These are phyloP conservation scores for Osmerus mordax DNA, from an alignment of 2,113 vertebrate genomes.

Conservation along the genomic window DNA sequence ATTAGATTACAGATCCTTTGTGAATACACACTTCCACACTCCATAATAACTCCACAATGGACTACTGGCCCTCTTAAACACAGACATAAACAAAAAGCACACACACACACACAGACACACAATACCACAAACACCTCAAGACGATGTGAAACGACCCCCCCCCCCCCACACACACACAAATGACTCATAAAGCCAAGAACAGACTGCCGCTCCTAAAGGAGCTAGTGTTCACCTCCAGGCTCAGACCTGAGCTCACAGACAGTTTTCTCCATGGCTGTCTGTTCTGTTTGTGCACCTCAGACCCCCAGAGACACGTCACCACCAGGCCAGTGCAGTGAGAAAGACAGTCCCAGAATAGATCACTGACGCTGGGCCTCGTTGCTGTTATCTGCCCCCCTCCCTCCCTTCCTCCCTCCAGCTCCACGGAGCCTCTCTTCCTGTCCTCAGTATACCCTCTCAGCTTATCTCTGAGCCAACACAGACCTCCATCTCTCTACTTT, in stretches of 20 bases:
- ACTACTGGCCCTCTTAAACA: no score
- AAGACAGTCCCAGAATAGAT: conserved; percentile 63
- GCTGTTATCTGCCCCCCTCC: conserved; percentile 30
- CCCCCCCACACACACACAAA: background rate
- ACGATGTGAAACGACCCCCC: no score
- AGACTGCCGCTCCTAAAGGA: no score
- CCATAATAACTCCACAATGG: no score
- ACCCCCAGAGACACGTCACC: conserved; percentile 16
- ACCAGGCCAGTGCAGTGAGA: conserved; percentile 50
- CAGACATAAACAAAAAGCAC: no score
- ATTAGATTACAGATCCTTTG: no score
- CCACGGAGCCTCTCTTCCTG: conserved; percentile 17
- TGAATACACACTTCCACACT: no score
- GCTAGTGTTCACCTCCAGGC: no score
- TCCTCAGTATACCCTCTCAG: conserved; percentile 18
- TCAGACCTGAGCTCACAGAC: background rate
- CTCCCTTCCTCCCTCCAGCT: background rate
- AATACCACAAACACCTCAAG: no score
- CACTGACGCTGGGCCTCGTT: conserved; percentile 42
- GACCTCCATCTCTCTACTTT: background rate
- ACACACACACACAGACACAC: no score
- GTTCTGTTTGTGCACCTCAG: background rate
- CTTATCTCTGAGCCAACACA: conserved; percentile 28
- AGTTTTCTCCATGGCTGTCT: background rate
- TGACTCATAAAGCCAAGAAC: background rate